Conservation (phyloP, 2,113 vertebrate genomes). For the Macrotis lagotis region DNA sequence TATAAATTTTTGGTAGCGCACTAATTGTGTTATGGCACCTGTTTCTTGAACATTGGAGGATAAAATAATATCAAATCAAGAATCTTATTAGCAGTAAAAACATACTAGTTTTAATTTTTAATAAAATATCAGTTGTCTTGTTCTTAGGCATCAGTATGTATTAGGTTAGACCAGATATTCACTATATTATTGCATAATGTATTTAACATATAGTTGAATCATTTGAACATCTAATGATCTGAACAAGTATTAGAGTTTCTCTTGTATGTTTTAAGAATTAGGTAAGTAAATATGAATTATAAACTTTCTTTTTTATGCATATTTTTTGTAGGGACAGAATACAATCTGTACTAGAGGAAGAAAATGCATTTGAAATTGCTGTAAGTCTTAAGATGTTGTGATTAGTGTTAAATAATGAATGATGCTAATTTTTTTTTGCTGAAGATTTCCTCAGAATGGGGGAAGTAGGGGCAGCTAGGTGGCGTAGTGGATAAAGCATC, state of each 20-base stretch:
- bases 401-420: background rate
- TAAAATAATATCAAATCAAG: background rate
- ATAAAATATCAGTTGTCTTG: background rate
- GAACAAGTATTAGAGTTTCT: background rate
- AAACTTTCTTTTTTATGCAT: slow-evolving; percentile 55
- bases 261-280: background rate
- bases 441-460: slow-evolving; percentile 29
- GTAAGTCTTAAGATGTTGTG: slow-evolving; percentile 85
- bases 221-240: background rate
- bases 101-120: background rate
- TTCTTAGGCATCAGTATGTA: background rate
- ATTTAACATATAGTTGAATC: slow-evolving; percentile 6
- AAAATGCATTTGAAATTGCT: slow-evolving; percentile 88
- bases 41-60: background rate
- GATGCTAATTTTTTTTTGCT: background rate
- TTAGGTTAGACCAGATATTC: background rate
- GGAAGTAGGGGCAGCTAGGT: no score
- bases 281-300: slow-evolving; percentile 48
- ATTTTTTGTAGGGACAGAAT: slow-evolving; percentile 90
- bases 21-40: background rate
- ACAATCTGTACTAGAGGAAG: slow-evolving; percentile 92
- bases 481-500: no score
- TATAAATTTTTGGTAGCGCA: background rate
- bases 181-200: background rate
- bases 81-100: background rate